Conservation (phyloP, 2,888 invertebrate species). For the Antheraea assamensis region DNA sequence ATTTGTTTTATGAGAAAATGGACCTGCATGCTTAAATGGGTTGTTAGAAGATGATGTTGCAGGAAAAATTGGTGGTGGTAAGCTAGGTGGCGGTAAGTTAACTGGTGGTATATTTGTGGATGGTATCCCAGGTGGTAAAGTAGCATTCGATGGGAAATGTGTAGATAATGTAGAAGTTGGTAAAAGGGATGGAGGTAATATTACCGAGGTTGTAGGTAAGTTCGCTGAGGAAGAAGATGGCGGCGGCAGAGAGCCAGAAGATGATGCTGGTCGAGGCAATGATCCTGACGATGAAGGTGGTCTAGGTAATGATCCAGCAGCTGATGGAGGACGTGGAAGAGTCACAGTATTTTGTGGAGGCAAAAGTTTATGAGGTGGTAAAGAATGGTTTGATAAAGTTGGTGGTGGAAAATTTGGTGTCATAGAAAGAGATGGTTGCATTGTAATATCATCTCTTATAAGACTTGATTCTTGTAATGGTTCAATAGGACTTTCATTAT, state of each 20-base stretch:
- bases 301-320: conserved; percentile 30
- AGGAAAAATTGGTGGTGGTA: conserved; percentile 52
- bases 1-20: conserved; percentile 74
- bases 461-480: conserved; percentile 28
- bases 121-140: too few species aligned
- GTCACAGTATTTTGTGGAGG: not conserved
- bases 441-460: conserved; percentile 33
- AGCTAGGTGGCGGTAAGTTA: conserved; percentile 44
- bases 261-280: conserved; percentile 18
- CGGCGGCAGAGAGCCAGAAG: conserved; percentile 25
- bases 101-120: conserved; percentile 31
- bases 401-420: conserved; percentile 41
- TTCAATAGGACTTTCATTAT: conserved; percentile 48
- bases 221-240: conserved; percentile 23
- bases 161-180: conserved; percentile 28
- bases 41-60: conserved; percentile 55
- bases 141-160: too few species aligned
- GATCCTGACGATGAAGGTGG: conserved; percentile 27
- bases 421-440: conserved; percentile 38
- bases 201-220: conserved; percentile 26
- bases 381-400: conserved; percentile 2
- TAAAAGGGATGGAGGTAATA: conserved; percentile 28
- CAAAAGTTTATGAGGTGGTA: conserved; percentile 6
- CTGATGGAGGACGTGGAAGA: conserved; percentile 5
- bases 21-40: conserved; percentile 73